These are phyloP conservation scores for Galerucella nymphaeae DNA, from an alignment of 2,888 invertebrate genomes.

Conservation along the genomic window DNA sequence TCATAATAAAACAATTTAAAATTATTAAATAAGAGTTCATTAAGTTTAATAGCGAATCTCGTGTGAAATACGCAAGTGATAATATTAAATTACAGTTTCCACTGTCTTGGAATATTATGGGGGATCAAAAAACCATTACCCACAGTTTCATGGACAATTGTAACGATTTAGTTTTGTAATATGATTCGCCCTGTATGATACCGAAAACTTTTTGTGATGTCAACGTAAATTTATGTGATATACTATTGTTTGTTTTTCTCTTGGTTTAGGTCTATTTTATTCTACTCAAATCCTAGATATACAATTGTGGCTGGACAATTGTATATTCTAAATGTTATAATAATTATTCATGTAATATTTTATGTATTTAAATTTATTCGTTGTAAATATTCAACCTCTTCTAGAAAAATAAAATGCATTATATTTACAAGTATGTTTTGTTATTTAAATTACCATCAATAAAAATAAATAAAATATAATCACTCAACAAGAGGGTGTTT, in stretches of 20 bases:
- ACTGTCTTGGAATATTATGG: not conserved
- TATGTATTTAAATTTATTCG: slow-evolving; percentile 36
- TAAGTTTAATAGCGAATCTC: not conserved
- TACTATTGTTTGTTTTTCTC: not conserved
- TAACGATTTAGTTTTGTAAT: no score
- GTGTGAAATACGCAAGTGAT: not conserved
- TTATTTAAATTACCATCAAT: not conserved
- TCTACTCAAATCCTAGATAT: slow-evolving; percentile 13
- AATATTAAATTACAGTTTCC: slow-evolving; percentile 1
- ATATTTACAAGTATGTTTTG: slow-evolving; percentile 32
- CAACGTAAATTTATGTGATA: slow-evolving; percentile 23
- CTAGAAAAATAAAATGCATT: slow-evolving; percentile 40
- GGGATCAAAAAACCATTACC: not conserved
- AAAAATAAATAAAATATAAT: no score
- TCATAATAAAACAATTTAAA: not conserved
- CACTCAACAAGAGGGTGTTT: no score
- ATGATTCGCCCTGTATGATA: slow-evolving; percentile 11
- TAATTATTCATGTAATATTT: slow-evolving; percentile 34
- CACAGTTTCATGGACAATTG: not conserved
- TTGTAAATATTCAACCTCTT: slow-evolving; percentile 43
- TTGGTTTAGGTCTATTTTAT: slow-evolving; percentile 30
- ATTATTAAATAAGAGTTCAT: not conserved
- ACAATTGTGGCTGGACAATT: slow-evolving; percentile 43
- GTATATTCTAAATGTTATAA: slow-evolving; percentile 12
- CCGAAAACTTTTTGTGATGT: slow-evolving; percentile 19